A percentile compares a stretch with the other conserved stretches of the same genome.
These are phyloP conservation scores for Tolmerus cingulatus DNA, from an alignment of 2,888 invertebrate genomes.

Conservation along the genomic window DNA sequence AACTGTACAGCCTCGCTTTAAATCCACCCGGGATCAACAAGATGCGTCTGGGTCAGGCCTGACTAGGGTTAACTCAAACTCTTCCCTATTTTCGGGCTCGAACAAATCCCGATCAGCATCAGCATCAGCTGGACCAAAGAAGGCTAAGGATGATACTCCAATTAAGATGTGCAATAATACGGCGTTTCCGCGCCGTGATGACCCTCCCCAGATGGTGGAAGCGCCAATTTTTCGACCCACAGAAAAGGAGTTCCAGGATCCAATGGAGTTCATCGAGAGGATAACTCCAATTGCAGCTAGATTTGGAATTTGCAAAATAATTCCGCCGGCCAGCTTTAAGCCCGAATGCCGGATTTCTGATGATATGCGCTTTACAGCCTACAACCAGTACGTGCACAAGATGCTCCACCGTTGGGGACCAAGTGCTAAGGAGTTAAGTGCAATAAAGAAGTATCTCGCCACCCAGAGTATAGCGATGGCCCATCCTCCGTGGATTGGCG, in stretches of 20 bases:
- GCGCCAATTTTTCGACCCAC: constrained; percentile 84
- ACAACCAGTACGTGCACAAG: constrained; percentile 89
- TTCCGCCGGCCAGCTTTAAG: constrained; percentile 81
- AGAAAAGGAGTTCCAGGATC: constrained; percentile 86
- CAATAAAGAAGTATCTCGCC: constrained; percentile 82
- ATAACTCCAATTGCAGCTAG: constrained; percentile 78
- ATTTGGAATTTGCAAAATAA: constrained; percentile 87
- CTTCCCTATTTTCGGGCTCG: constrained; percentile 60
- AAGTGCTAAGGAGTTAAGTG: constrained; percentile 82
- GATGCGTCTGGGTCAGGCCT: constrained; percentile 51
- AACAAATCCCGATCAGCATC: constrained; percentile 57
- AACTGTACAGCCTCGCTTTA: constrained; percentile 67
- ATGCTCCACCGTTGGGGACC: constrained; percentile 90
- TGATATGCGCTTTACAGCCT: constrained; percentile 85
- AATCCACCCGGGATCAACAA: constrained; percentile 51
- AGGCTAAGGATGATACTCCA: constrained; percentile 61
- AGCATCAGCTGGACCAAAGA: constrained; percentile 56
- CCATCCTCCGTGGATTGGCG: constrained; percentile 85
- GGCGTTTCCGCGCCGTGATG: constrained; percentile 64
- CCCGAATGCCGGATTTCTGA: constrained; percentile 85
- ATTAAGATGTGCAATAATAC: constrained; percentile 63
- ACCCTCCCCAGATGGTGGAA: constrained; percentile 70
- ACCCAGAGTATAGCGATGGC: constrained; percentile 78
- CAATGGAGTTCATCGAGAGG: constrained; percentile 82
- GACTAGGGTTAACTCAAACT: constrained; percentile 62